phyloP scores from a whole-genome alignment of 2,888 invertebrate species.

The Acleris cristana region DNA sequence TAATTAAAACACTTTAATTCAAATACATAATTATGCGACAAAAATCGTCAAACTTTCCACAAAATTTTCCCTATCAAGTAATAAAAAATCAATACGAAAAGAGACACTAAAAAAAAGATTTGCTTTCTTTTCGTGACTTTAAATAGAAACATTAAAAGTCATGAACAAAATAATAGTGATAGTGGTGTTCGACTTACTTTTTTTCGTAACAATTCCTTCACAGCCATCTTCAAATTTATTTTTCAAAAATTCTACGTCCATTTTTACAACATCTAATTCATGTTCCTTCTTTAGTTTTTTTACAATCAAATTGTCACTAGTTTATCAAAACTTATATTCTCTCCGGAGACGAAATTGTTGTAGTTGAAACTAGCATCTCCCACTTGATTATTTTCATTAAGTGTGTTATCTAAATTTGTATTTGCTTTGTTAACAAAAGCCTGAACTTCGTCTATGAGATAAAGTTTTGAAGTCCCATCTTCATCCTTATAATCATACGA shows the following conservation, averaged over 20 bases:
- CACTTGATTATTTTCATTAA: constrained; percentile 13
- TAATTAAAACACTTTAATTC: too few relatives aligned
- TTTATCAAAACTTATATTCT: constrained; percentile 5
- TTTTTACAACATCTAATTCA: constrained; percentile 39
- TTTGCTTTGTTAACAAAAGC: constrained; percentile 27
- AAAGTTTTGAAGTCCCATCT: constrained; percentile 1
- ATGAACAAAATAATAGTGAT: too few relatives aligned
- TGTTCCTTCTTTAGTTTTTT: neutral
- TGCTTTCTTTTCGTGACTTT: too few relatives aligned
- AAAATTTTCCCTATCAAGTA: too few relatives aligned
- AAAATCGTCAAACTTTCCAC: too few relatives aligned
- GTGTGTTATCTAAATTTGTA: constrained; percentile 26
- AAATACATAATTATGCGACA: too few relatives aligned
- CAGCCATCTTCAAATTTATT: constrained; percentile 65
- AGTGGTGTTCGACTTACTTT: constrained; percentile 56
- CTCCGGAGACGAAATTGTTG: constrained; percentile 1
- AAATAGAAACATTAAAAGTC: too few relatives aligned
- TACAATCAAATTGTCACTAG: neutral
- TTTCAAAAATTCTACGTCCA: constrained; percentile 71
- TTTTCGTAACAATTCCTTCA: constrained; percentile 64
- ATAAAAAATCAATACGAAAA: too few relatives aligned
- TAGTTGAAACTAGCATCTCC: constrained; percentile 8
- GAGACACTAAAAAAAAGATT: too few relatives aligned
- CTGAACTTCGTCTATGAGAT: constrained; percentile 29
- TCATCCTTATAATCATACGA: neutral